phyloP scores from a whole-genome alignment of 37 sponge, comb jelly and placozoan species.

The Halichondria panicea region DNA sequence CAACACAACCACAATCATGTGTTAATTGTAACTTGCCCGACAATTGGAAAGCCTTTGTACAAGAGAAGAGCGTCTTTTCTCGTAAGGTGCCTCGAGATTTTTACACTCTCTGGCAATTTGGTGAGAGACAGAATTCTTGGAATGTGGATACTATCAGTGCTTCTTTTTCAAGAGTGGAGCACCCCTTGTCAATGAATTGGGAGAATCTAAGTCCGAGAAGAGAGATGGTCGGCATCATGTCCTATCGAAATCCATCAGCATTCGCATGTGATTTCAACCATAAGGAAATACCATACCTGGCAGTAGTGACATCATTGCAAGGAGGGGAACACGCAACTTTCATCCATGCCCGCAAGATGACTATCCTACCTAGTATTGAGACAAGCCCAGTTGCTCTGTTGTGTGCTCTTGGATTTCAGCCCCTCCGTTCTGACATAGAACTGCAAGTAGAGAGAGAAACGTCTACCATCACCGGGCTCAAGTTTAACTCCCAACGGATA shows the following conservation, averaged over 20 bases:
- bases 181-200: slow-evolving; percentile 48
- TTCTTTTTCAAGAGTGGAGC: slow-evolving; percentile 21
- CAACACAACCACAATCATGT: too few species aligned
- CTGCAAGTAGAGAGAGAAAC: slow-evolving; percentile 8
- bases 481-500: slow-evolving; percentile 15
- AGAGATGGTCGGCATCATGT: slow-evolving; percentile 11
- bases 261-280: slow-evolving; percentile 20
- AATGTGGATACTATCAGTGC: background rate
- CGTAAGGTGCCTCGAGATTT: slow-evolving; percentile 15
- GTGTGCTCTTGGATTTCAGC: slow-evolving; percentile 53
- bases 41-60: too few species aligned
- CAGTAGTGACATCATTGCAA: slow-evolving; percentile 26
- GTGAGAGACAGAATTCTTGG: slow-evolving; percentile 51
- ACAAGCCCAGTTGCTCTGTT: slow-evolving; percentile 3
- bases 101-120: slow-evolving; percentile 60
- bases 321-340: slow-evolving; percentile 9
- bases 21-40: too few species aligned
- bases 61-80: too few species aligned
- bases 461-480: slow-evolving; percentile 10
- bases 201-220: slow-evolving; percentile 5
- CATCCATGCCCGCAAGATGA: slow-evolving; percentile 10
- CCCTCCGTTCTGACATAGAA: slow-evolving; percentile 11
- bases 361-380: slow-evolving; percentile 52
- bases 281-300: slow-evolving; percentile 14
- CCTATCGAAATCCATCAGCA: slow-evolving; percentile 44